Conservation (phyloP, 2,797 vertebrate species). For the Schizopygopsis pylzovi region DNA sequence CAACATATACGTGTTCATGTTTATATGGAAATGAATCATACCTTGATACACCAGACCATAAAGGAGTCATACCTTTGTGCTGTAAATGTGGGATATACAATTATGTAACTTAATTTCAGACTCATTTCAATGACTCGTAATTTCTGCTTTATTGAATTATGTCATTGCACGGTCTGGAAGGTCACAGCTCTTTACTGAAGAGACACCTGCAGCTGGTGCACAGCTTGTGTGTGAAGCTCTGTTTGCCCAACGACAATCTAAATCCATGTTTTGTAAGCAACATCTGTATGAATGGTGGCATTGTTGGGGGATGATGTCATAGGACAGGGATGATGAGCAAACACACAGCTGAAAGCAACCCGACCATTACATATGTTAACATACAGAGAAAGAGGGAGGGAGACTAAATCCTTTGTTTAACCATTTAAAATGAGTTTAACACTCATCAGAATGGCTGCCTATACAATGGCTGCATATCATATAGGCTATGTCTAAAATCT, state of each 20-base stretch:
- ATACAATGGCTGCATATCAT: background rate
- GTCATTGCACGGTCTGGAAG: slow-evolving; percentile 3
- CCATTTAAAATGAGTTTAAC: background rate
- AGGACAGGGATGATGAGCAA: slow-evolving; percentile 89
- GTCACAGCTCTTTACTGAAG: background rate
- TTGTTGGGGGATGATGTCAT: slow-evolving; percentile 97
- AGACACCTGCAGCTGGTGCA: slow-evolving; percentile 83
- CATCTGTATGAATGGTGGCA: slow-evolving; percentile 96
- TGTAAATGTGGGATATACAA: background rate
- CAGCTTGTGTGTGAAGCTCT: slow-evolving; percentile 51
- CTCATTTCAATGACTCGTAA: background rate
- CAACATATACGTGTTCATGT: background rate
- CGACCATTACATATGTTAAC: slow-evolving; percentile 29
- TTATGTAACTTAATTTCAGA: background rate
- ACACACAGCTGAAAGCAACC: slow-evolving; percentile 90
- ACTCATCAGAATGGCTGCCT: background rate
- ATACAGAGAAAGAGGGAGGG: slow-evolving; percentile 15
- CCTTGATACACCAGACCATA: no score
- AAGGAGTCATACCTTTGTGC: background rate
- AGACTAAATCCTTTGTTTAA: slow-evolving; percentile 17
- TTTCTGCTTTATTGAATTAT: background rate
- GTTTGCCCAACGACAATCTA: slow-evolving; percentile 68
- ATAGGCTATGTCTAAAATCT: background rate
- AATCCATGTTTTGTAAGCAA: slow-evolving; percentile 91
- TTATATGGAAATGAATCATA: background rate